Evolutionary conservation across 1,140 invertebrate genomes (phyloP).

Genomic region (Campodea augens): DNA sequence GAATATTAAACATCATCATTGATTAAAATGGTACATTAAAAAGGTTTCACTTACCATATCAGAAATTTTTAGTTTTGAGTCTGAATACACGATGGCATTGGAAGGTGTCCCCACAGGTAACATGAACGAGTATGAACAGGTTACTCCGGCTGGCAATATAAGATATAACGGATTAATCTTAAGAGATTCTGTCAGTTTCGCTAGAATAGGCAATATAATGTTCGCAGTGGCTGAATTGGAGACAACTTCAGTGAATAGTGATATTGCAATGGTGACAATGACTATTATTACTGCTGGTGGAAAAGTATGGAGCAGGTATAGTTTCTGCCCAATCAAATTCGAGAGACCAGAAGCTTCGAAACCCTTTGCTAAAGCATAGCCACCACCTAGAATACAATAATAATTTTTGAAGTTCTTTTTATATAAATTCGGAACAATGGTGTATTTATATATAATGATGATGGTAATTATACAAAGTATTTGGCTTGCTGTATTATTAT

Average conservation of each 20-base stretch:
- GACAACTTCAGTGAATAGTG: constrained; percentile 54
- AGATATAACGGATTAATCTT: constrained; percentile 33
- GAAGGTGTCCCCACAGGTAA: constrained; percentile 40
- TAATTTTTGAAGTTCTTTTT: too few species aligned
- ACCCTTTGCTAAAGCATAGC: constrained; percentile 70
- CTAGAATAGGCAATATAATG: constrained; percentile 56
- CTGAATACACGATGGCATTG: constrained; percentile 37
- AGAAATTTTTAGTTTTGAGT: constrained; percentile 13
- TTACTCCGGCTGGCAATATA: constrained; percentile 32
- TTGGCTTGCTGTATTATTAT: too few species aligned
- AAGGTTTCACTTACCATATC: constrained; percentile 19
- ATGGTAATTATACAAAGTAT: too few species aligned
- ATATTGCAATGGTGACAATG: constrained; percentile 26
- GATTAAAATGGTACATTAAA: too few species aligned
- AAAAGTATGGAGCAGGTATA: constrained; percentile 20
- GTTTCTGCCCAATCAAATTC: constrained; percentile 41
- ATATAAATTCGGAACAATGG: too few species aligned
- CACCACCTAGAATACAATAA: constrained; percentile 42
- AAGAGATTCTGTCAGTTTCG: constrained; percentile 37
- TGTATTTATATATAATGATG: too few species aligned
- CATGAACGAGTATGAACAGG: constrained; percentile 37
- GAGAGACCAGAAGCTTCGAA: constrained; percentile 58
- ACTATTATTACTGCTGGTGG: constrained; percentile 21
- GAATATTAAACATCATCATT: too few species aligned
- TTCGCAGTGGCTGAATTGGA: constrained; percentile 73